Evolutionary conservation across 2,888 invertebrate genomes (phyloP).

Genomic region (Drosophila mettleri): DNA sequence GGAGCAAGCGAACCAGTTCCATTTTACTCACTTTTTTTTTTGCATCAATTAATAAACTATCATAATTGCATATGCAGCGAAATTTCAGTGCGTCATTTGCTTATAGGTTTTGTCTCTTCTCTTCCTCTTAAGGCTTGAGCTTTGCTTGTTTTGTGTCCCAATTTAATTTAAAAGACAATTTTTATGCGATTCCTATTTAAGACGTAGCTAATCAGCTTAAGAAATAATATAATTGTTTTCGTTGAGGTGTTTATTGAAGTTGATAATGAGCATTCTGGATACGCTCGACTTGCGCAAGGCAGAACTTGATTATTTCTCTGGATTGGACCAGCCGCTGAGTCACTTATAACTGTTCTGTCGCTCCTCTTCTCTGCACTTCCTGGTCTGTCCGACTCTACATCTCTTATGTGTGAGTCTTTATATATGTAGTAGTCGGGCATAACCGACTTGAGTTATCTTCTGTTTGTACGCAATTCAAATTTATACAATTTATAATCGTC

Average conservation of each 20-base stretch:
- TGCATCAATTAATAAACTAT: slow-evolving; percentile 2
- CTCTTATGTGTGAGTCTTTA: too few species aligned
- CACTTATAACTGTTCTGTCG: not conserved
- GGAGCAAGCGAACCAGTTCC: slow-evolving; percentile 19
- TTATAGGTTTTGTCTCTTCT: slow-evolving; percentile 3
- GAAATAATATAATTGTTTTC: not conserved
- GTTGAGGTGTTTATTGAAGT: not conserved
- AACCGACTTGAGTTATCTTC: not conserved
- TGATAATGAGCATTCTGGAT: not conserved
- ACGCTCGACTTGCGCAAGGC: not conserved
- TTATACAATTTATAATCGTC: not conserved
- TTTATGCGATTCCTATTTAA: slow-evolving; percentile 3
- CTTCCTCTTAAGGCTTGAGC: not conserved
- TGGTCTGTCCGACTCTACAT: too few species aligned
- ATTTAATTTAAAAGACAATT: slow-evolving; percentile 13
- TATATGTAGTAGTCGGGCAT: not conserved
- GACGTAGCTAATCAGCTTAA: not conserved
- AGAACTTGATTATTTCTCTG: not conserved
- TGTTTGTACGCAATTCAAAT: not conserved
- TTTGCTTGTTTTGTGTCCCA: slow-evolving; percentile 10
- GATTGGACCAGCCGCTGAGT: not conserved
- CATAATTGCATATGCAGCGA: slow-evolving; percentile 39
- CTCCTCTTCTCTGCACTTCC: too few species aligned
- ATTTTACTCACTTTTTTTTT: slow-evolving; percentile 1
- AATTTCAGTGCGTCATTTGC: slow-evolving; percentile 34